A percentile compares a stretch with the other conserved stretches of the same genome.
phyloP scores from a whole-genome alignment of 1,140 invertebrate species.

The Magallana angulata region DNA sequence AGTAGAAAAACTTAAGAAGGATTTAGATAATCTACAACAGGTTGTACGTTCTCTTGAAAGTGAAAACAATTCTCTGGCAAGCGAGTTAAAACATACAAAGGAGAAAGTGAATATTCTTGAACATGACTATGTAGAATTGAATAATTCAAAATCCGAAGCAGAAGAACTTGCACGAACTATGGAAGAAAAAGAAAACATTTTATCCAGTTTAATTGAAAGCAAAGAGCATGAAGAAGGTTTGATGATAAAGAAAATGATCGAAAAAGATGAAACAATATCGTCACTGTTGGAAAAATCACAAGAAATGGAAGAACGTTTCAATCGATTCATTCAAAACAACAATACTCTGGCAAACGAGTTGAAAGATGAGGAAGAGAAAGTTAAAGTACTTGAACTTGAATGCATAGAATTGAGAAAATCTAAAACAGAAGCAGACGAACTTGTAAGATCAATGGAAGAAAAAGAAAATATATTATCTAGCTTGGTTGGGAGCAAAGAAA shows the following conservation, averaged over 20 bases:
- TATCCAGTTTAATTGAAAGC: not conserved
- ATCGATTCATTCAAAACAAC: too few relatives aligned
- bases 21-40: not conserved
- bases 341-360: not conserved
- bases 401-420: constrained; percentile 45
- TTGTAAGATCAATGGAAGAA: constrained; percentile 46
- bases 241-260: not conserved
- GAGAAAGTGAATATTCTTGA: not conserved
- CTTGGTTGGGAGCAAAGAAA: constrained; percentile 43
- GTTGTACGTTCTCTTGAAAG: not conserved
- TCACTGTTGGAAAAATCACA: not conserved
- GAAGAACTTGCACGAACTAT: not conserved
- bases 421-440: not conserved
- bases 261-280: not conserved
- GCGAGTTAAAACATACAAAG: not conserved
- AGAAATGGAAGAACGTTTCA: not conserved
- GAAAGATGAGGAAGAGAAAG: constrained; percentile 7
- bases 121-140: not conserved
- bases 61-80: not conserved
- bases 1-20: not conserved
- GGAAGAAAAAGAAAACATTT: not conserved
- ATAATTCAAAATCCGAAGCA: not conserved
- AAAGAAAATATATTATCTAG: constrained; percentile 52
- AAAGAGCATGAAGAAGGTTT: too few relatives aligned
- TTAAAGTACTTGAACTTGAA: constrained; percentile 43